These are phyloP conservation scores for Oikopleura dioica DNA, from an alignment of 23 tunicate species.

Conservation along the genomic window DNA sequence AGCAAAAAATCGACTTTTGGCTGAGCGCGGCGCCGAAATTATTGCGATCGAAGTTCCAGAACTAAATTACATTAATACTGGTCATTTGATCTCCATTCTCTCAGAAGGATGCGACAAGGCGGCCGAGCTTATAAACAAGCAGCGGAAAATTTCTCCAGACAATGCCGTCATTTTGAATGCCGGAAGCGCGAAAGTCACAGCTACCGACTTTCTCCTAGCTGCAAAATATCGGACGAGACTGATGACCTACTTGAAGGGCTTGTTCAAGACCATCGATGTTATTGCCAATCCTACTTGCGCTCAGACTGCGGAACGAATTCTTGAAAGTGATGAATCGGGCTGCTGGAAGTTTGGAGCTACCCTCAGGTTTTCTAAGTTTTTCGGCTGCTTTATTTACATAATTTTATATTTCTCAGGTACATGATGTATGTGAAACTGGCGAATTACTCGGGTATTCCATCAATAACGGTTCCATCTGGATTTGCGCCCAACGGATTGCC, in stretches of 20 bases:
- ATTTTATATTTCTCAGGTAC: neutral
- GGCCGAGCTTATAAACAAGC: neutral
- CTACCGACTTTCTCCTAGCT: slow-evolving; percentile 25
- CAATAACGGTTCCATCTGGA: too few species aligned
- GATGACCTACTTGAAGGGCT: slow-evolving; percentile 3
- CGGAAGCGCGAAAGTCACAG: too few species aligned
- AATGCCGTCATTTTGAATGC: neutral
- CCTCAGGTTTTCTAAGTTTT: too few species aligned
- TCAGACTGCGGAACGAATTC: slow-evolving; percentile 21
- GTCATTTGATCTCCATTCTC: neutral
- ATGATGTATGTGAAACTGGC: too few species aligned
- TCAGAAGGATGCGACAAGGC: neutral
- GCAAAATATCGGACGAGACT: slow-evolving; percentile 27
- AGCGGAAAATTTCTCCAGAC: neutral
- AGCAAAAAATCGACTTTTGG: too few species aligned
- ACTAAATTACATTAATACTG: neutral
- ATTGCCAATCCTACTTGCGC: slow-evolving; percentile 30
- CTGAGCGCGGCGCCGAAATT: neutral
- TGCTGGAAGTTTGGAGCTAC: slow-evolving; percentile 18
- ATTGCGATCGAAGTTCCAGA: neutral
- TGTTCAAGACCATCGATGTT: slow-evolving; percentile 25
- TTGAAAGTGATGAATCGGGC: slow-evolving; percentile 16
- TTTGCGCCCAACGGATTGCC: too few species aligned
- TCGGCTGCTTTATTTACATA: neutral
- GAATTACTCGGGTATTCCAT: too few species aligned